phyloP scores from a whole-genome alignment of 2,113 vertebrate genomes.

The Phylloscopus trochilus region DNA sequence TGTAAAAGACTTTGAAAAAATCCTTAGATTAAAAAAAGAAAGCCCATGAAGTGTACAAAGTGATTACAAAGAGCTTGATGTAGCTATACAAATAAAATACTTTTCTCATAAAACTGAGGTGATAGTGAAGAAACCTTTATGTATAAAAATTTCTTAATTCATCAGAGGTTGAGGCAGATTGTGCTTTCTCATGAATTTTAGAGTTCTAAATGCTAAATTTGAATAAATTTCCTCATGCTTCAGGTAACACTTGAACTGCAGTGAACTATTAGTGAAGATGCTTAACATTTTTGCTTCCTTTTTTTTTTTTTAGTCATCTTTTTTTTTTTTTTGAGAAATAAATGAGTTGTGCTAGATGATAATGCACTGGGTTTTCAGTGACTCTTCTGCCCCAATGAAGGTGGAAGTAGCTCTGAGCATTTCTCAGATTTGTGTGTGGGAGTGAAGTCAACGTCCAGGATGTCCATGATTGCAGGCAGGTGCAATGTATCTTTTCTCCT shows the following conservation, averaged over 20 bases:
- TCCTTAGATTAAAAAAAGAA: background rate
- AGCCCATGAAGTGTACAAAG: background rate
- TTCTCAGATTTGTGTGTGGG: background rate
- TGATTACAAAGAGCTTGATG: background rate
- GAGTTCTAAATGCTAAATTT: background rate
- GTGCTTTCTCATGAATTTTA: background rate
- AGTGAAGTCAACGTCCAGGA: background rate
- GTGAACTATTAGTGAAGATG: background rate
- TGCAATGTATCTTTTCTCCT: background rate
- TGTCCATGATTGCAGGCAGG: rapidly evolving
- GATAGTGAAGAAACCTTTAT: background rate
- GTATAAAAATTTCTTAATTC: background rate
- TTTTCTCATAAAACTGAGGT: background rate
- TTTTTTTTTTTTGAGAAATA: background rate
- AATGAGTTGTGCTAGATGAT: background rate
- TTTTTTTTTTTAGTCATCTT: background rate
- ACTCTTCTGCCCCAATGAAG: background rate
- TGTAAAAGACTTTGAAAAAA: background rate
- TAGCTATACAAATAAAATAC: background rate
- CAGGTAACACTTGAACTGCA: background rate
- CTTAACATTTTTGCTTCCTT: background rate
- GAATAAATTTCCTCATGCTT: background rate
- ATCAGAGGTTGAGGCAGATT: background rate
- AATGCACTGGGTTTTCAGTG: background rate
- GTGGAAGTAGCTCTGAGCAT: background rate